Percentiles rank a stretch among this genome's conserved stretches.
phyloP scores from a whole-genome alignment of 2,113 vertebrate genomes.

The Bubalus kerabau region DNA sequence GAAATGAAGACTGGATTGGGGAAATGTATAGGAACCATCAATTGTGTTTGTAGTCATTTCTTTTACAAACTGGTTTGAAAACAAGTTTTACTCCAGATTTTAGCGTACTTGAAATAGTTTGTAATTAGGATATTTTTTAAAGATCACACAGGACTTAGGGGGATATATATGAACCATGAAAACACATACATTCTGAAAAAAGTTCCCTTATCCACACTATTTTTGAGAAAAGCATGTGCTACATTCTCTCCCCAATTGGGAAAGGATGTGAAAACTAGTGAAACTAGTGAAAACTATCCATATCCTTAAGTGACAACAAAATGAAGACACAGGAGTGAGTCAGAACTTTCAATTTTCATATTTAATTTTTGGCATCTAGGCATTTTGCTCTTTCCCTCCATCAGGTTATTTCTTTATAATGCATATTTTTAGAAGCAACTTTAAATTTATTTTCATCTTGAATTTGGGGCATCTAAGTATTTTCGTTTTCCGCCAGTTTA shows the following conservation, averaged over 20 bases:
- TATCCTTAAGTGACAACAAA: background rate
- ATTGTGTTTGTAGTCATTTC: background rate
- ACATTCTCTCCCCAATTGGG: background rate
- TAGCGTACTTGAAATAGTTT: background rate
- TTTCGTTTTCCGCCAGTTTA: background rate
- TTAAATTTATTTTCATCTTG: background rate
- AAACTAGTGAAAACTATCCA: background rate
- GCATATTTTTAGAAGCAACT: background rate
- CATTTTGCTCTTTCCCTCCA: background rate
- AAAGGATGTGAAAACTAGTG: background rate
- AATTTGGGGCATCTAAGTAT: background rate
- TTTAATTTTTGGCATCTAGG: background rate
- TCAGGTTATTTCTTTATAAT: background rate
- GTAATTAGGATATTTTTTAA: background rate
- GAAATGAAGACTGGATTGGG: background rate
- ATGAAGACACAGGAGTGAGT: background rate
- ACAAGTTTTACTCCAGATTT: background rate
- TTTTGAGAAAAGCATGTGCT: background rate
- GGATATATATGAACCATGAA: background rate
- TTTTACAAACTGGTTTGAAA: background rate
- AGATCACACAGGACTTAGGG: background rate
- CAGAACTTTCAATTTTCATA: background rate
- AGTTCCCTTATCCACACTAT: background rate
- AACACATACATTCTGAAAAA: background rate
- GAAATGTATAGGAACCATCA: background rate